These are phyloP conservation scores for Talpa occidentalis DNA, from an alignment of 2,113 vertebrate genomes.

Conservation along the genomic window DNA sequence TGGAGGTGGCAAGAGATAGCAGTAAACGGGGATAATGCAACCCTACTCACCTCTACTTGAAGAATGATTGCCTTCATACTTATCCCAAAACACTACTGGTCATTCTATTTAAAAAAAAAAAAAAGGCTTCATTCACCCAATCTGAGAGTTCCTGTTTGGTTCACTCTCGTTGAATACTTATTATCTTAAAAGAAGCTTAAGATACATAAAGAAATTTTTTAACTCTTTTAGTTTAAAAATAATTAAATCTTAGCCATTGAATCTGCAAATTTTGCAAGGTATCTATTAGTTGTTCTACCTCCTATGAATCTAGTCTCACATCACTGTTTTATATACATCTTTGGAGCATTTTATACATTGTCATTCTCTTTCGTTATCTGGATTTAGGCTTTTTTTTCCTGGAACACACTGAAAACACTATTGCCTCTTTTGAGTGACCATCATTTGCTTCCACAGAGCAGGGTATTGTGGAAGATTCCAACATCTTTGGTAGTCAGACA, in stretches of 20 bases:
- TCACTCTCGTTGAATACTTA: background rate
- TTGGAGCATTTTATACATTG: background rate
- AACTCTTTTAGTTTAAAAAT: conserved; percentile 33
- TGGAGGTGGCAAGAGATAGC: background rate
- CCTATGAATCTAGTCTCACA: background rate
- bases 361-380: conserved; percentile 37
- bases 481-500: background rate
- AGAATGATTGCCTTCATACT: background rate
- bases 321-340: background rate
- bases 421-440: background rate
- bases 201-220: background rate
- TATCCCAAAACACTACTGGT: background rate
- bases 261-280: background rate
- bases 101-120: background rate
- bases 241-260: background rate
- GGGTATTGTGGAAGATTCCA: background rate
- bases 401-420: background rate
- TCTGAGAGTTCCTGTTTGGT: background rate
- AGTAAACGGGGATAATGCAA: rapidly evolving
- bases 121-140: background rate
- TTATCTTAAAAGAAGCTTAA: background rate
- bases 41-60: background rate
- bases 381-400: background rate
- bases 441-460: background rate
- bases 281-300: conserved; percentile 12